Base-by-base conservation (phyloP, 1,140 invertebrate genomes). In the Drosophila nikananu region DNA sequence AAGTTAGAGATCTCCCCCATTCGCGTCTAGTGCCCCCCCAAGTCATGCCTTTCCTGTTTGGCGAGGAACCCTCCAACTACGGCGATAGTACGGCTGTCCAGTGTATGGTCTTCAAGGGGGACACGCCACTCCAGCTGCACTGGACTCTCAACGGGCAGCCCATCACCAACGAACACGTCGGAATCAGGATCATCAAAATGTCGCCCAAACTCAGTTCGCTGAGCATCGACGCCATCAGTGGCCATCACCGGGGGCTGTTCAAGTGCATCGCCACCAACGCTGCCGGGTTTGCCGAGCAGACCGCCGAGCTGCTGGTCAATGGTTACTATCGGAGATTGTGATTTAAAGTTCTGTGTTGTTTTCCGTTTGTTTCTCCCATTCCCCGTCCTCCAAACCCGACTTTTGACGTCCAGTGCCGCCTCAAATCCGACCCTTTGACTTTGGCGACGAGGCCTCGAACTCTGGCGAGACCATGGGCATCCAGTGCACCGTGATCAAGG, bases 401-500 rank as follows among this genome's bases (percentile, higher is more conserved):
- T 19, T 17, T 10, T 44, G 51, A 17, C 86, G 19, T 42, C 17
- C 80, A 96, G 96, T 96, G 86, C 94, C 94, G 65, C 95, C 96
- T 48, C 94, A 95, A 93, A 95, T 96, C 83, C 93, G 95, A 71
- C 95, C 95, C 27, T 96, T 96, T 87, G 95, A 95, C 81, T 96
- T 96, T 91, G 96, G 96, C 74, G 94, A 95, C 21, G 95, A 96
- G 77, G 93, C 95, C 21, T 94, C 96, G 17, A 96, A 96, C 37
- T 96, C 95, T 21, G 96, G 96, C 41, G 96, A 96, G 68, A 95
- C 95, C 79, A 95, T 95, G 46, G 35, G 94, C 96, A 64, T 95
- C 95, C 44, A 95, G 96, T 99, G 98, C 93, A 96, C 96, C 25
- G 96, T 98, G 12, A 95, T 95, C 76, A 97, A 98, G 92, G 97